These are phyloP conservation scores for Siderastrea siderea DNA, from an alignment of 92 coral and sea anemone genomes.

Conservation along the genomic window DNA sequence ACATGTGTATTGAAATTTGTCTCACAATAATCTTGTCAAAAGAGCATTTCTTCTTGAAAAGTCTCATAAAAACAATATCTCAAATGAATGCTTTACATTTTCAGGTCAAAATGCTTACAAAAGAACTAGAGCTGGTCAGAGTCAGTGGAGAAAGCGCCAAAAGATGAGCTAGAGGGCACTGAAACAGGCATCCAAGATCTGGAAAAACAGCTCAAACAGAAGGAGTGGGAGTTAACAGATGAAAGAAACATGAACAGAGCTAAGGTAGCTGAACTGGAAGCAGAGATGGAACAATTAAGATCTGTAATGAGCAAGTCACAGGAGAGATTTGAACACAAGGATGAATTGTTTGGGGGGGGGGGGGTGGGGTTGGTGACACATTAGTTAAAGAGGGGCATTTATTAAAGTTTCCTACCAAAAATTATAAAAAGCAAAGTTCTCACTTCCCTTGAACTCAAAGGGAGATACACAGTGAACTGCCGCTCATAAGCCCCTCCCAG, in stretches of 20 bases:
- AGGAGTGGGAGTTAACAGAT: conserved; percentile 92
- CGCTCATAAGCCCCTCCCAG: too few species aligned
- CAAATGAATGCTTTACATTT: too few species aligned
- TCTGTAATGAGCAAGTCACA: conserved; percentile 73
- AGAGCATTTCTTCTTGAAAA: too few species aligned
- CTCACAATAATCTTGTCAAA: too few species aligned
- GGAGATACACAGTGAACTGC: too few species aligned
- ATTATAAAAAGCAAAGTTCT: too few species aligned
- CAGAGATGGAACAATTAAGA: conserved; percentile 77
- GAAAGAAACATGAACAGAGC: conserved; percentile 84
- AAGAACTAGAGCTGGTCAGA: conserved; percentile 89
- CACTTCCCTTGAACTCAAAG: too few species aligned
- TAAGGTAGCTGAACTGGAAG: conserved; percentile 79
- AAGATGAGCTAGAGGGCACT: conserved; percentile 83
- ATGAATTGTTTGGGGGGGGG: neutral
- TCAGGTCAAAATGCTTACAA: conserved; percentile 92
- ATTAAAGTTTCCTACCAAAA: too few species aligned
- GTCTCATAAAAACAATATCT: too few species aligned
- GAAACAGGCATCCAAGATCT: conserved; percentile 75
- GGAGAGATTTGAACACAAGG: conserved; percentile 86
- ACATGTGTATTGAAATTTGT: too few species aligned
- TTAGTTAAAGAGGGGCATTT: too few species aligned
- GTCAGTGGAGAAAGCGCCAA: conserved; percentile 83
- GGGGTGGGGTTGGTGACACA: too few species aligned
- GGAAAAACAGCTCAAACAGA: conserved; percentile 86